Base-by-base conservation (phyloP, 2,888 invertebrate genomes). In the Pollenia griseotomentosa region DNA sequence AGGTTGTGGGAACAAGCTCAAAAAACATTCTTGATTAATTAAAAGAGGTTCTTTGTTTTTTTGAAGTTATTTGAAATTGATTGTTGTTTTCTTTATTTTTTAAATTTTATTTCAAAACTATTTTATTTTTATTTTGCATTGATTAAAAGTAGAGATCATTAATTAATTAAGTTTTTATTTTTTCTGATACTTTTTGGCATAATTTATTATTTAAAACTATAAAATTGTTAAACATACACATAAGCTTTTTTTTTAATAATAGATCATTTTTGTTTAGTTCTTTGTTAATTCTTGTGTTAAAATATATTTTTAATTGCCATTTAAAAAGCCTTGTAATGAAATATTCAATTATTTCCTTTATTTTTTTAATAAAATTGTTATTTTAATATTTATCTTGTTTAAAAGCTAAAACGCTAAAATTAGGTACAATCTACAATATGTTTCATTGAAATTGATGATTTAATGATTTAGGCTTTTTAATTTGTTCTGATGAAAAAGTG, bases 351-450 rank as follows among this genome's bases (percentile, higher is more conserved):
- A 44, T 61, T 59, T 4, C 68, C 65, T 78, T 51, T 4, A 11
- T 61, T 55, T 63, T 78, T 71, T 57, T 51, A 46, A 65, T 65
- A 65, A 65, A 65, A 65, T 68, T 61, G n/a, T 55, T 33, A 33
- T 33, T 33, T 33, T 33, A 33, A 33, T 33, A 33, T 33, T 33
- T 6, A 33, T 33, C 33, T 81, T 63, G 44, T 78, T 83, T 80
- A 61, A 73, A 82, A 84, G 84, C 81, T 82, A 87, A 87, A 82
- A 82, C 70, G 84, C 87, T 87, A 87, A 84, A 87, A 87, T 87
- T 87, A 87, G 87, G 87, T 87, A 87, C 87, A 61, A 84, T 87
- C 87, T 87, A 87, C 87, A 85, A 85, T 85, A 85, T 85, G 84
- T 80, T 80, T 85, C 53, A 74, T 68, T 74, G 61, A 61, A 53